Conservation (phyloP, 2,113 vertebrate species). For the Delphinapterus leucas region DNA sequence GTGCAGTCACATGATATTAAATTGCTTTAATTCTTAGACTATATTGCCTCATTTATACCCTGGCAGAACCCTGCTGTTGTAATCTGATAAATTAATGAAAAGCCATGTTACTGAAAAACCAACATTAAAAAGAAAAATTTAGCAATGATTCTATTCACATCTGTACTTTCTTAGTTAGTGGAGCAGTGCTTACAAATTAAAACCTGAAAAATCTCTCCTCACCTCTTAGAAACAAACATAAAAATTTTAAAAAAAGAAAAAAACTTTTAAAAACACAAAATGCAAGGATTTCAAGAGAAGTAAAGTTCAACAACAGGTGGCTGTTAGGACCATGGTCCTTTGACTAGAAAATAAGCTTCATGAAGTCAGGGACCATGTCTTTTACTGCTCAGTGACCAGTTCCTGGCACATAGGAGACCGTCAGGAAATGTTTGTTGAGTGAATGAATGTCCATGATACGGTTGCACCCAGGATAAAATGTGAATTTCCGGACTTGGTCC, state of each 20-base stretch:
- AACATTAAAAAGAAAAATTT: neutral
- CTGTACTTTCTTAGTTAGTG: neutral
- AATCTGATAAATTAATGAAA: neutral
- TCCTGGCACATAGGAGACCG: neutral
- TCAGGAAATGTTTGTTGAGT: neutral
- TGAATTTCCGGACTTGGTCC: neutral
- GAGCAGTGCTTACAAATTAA: neutral
- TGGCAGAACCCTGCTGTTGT: neutral
- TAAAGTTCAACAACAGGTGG: neutral
- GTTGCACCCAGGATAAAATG: rapidly evolving
- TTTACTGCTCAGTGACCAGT: neutral
- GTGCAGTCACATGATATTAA: rapidly evolving
- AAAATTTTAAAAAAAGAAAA: neutral
- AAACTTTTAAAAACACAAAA: neutral
- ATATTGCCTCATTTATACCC: neutral
- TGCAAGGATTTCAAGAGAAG: neutral
- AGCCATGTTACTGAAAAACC: neutral
- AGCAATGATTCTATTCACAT: no score
- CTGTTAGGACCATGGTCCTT: neutral
- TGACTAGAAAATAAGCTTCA: neutral
- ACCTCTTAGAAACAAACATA: neutral
- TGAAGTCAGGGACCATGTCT: neutral
- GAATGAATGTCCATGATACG: neutral
- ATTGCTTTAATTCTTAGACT: neutral
- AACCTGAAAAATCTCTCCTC: neutral